Conservation (phyloP, 2,113 vertebrate species). For the Gulo gulo region DNA sequence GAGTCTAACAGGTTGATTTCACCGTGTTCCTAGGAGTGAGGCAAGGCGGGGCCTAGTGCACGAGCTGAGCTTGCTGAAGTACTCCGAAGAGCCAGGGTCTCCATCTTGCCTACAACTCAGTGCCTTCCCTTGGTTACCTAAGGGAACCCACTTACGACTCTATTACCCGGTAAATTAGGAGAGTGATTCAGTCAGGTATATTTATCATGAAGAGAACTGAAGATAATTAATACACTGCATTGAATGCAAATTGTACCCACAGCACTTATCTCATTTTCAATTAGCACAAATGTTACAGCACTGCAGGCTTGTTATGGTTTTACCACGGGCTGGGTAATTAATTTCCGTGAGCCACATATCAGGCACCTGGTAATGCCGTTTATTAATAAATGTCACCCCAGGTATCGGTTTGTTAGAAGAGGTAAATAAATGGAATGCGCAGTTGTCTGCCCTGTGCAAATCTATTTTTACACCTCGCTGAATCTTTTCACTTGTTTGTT, state of each 20-base stretch:
- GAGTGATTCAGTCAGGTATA: conserved; percentile 89
- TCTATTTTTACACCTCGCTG: conserved; percentile 86
- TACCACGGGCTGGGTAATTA: conserved; percentile 90
- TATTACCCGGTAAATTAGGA: conserved; percentile 88
- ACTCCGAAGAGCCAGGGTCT: conserved; percentile 68
- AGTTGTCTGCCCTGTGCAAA: conserved; percentile 86
- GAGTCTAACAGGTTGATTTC: neutral
- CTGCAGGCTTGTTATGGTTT: conserved; percentile 88
- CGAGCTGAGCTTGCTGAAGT: conserved; percentile 57
- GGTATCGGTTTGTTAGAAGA: conserved; percentile 87
- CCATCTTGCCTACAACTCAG: conserved; percentile 71
- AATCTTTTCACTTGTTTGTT: conserved; percentile 84
- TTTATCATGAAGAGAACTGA: conserved; percentile 88
- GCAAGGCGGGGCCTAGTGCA: neutral
- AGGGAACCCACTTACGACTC: conserved; percentile 87
- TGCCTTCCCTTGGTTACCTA: conserved; percentile 82
- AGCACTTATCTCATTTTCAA: conserved; percentile 93
- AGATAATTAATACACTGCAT: conserved; percentile 90
- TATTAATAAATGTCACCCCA: conserved; percentile 91
- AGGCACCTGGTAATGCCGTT: conserved; percentile 88
- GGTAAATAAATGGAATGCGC: conserved; percentile 87
- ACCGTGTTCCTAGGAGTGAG: neutral
- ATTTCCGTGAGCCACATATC: conserved; percentile 89
- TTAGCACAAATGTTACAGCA: conserved; percentile 89
- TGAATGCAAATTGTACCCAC: conserved; percentile 91